phyloP scores from a whole-genome alignment of 2,888 invertebrate species.

The Drosophila mimetica region DNA sequence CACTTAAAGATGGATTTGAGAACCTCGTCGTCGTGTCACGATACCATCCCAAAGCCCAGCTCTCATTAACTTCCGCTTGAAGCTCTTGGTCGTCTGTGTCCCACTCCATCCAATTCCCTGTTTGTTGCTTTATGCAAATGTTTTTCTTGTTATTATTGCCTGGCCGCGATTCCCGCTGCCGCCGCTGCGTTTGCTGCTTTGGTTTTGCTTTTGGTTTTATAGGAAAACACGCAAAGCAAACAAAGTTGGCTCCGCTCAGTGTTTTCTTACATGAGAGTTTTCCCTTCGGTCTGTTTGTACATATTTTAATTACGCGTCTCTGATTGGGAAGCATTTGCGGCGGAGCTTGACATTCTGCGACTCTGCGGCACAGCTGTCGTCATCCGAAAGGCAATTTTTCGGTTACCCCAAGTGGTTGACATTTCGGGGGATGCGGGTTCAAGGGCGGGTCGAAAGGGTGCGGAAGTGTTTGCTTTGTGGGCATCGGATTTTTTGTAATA shows the following conservation, averaged over 20 bases:
- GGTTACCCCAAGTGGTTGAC: constrained; percentile 13
- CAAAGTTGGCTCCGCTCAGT: constrained; percentile 60
- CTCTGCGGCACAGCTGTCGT: constrained; percentile 40
- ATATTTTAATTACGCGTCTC: constrained; percentile 78
- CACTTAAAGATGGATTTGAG: not conserved
- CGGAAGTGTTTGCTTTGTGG: constrained; percentile 32
- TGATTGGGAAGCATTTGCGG: constrained; percentile 66
- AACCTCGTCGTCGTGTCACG: constrained; percentile 13
- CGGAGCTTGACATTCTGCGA: constrained; percentile 39
- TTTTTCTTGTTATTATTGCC: constrained; percentile 69
- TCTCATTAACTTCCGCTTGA: constrained; percentile 75
- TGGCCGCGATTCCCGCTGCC: constrained; percentile 44
- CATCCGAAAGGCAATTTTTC: constrained; percentile 19
- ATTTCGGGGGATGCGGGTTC: constrained; percentile 13
- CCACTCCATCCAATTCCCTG: constrained; percentile 34
- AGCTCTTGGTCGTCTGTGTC: constrained; percentile 27
- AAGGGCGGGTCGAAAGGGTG: constrained; percentile 21
- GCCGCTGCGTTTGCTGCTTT: constrained; percentile 51
- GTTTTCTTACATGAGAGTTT: constrained; percentile 36
- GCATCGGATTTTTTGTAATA: constrained; percentile 5
- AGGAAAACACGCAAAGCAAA: constrained; percentile 78
- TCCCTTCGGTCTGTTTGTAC: constrained; percentile 67
- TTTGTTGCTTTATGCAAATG: constrained; percentile 78
- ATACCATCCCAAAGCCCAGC: constrained; percentile 15
- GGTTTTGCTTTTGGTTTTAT: constrained; percentile 64